phyloP scores from a whole-genome alignment of 1,140 invertebrate species.

The Macrobrachium nipponense region DNA sequence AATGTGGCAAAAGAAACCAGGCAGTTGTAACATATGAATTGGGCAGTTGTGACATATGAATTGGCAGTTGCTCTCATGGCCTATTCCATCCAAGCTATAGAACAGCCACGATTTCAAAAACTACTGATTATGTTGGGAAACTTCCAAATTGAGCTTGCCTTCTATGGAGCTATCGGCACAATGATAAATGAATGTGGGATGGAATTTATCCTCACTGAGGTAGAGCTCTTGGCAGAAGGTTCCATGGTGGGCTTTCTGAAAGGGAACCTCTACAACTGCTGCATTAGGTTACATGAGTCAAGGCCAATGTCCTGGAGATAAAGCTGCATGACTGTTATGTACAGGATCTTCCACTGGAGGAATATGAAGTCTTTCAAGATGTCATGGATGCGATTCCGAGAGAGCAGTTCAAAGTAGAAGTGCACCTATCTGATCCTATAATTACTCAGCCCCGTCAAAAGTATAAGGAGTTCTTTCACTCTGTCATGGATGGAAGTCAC shows the following conservation, averaged over 20 bases:
- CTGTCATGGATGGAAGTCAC: background rate
- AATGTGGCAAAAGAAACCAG: slow-evolving; percentile 3
- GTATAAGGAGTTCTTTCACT: slow-evolving; percentile 23
- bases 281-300: background rate
- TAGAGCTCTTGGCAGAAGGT: slow-evolving; percentile 8
- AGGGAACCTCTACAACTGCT: slow-evolving; percentile 18
- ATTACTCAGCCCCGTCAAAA: background rate
- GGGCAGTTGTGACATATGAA: background rate
- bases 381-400: too few species aligned
- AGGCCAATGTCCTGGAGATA: background rate
- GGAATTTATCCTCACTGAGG: slow-evolving; percentile 20
- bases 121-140: slow-evolving; percentile 19
- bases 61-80: slow-evolving; percentile 12
- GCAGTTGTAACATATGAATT: too few species aligned
- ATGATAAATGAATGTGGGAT: background rate
- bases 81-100: slow-evolving; percentile 22
- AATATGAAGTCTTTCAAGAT: background rate
- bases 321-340: too few species aligned
- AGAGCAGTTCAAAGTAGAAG: too few species aligned
- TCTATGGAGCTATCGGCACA: background rate
- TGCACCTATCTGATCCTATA: too few species aligned
- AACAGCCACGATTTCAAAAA: background rate
- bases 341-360: background rate
- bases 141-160: background rate
- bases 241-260: slow-evolving; percentile 24